Evolutionary conservation across 2,888 invertebrate species (phyloP), one percentile per base, ranked within the genome.

Genomic region (Apotomis turbidana): DNA sequence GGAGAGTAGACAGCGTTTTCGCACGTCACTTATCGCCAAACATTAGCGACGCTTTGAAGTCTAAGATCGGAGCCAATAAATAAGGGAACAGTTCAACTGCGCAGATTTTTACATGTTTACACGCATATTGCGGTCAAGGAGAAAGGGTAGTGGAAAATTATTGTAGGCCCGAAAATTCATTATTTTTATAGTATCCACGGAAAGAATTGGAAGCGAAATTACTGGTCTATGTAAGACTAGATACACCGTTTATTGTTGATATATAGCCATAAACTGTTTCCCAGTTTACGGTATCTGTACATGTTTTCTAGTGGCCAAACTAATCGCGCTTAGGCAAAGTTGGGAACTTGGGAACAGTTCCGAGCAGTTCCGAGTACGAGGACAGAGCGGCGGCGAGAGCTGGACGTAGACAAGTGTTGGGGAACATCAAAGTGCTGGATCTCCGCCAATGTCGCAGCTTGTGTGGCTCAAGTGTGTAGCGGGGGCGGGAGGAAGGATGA

Each of bases 401-500:
- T 44, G 58, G 72, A 68, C 72, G 68, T 63, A 68, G 72, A 72
- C 72, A 72, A 72, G 72, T 72, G 72, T 59, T 59, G 62, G 68
- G 71, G 52, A 68, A 72, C 68, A 72, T 72, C 72, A 72, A 68
- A 72, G 72, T 27, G 72, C 72, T 72, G 72, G 72, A 72, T 72
- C 68, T 54, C 58, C 46, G 72, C 72, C 72, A 72, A 68, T 68
- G 71, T 71, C 67, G 72, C 62, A 27, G 36, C 63, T 49, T 8
- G 67, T 68, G 52, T 44, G 57, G 41, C 54, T 8, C n/a, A 46
- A 72, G 63, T 15, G 0, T 3, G 6, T 0, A 54, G 72, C 58
- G 62, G 1, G 4, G 44, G 71, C 57, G 67, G 41, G 41, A 2
- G 41, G 41, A 41, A 41, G 41, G 6, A 41, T 2, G 6, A 41